Base-by-base conservation (phyloP, 2,797 vertebrate species). In the Pelodytes ibericus region DNA sequence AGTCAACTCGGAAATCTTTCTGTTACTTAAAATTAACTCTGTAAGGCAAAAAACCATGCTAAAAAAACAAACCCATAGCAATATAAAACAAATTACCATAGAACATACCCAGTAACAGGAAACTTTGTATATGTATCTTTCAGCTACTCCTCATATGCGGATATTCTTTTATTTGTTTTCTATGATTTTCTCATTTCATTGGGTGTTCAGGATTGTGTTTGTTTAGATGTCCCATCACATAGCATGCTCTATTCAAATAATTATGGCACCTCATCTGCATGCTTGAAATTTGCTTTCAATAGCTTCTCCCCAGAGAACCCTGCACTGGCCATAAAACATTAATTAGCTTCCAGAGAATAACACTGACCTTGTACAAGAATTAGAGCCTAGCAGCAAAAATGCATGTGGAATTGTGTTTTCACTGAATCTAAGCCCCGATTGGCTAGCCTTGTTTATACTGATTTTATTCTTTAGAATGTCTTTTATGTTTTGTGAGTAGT, bases 301-400 rank as follows among this genome's bases (percentile, higher is more conserved):
- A 81, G 74, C 74, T 53, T 78, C 5, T 89, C 89, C 88, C 85
- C 20, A 56, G 89, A 86, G 90, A 89, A 71, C 4, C 71, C 82
- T 84, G 82, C 87, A 83, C 84, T 84, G 87, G 87, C 80, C 86
- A 87, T 80, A 85, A 84, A 83, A 76, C 85, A 82, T 89, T 89
- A 91, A 91, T 88, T 90, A 87, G 83, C 86, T 86, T 68, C 53
- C 26, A 56, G 41, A 67, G 39, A 61, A 39, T 72, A 62, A 44
- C 70, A 25, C 83, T 88, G 88, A 72, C 69, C 68, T 71, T 77
- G 69, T 59, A 24, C 27, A 29, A 67, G 18, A 61, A 67, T 60
- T 22, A 20, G 10, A 26, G 72, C 82, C 72, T 25, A 0, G 57
- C 13, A 78, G n/a, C 59, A 25, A 53, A 61, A 30, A 61, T 13